Conservation (phyloP, 2,888 invertebrate species). For the Dasypolia templi region DNA sequence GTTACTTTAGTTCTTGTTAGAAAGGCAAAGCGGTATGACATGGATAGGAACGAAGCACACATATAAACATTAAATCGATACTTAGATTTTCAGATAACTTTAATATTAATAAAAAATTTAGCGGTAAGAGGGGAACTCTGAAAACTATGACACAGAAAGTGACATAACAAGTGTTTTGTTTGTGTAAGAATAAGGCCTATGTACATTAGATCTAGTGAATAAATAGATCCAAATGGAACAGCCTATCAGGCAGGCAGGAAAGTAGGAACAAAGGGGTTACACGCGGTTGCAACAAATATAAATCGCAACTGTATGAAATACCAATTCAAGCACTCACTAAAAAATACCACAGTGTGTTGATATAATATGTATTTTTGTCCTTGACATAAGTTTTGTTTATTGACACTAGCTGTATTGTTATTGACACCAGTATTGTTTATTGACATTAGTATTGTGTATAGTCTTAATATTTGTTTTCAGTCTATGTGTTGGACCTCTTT, state of each 20-base stretch:
- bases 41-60: neutral
- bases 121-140: neutral
- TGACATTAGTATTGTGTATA: too few relatives aligned
- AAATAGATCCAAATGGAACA: conserved; percentile 1
- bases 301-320: conserved; percentile 24
- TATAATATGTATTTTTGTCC: too few relatives aligned
- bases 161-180: neutral
- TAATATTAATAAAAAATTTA: too few relatives aligned
- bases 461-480: too few relatives aligned
- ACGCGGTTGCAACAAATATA: conserved; percentile 1
- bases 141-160: neutral
- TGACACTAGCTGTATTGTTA: too few relatives aligned
- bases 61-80: neutral
- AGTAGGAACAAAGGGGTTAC: conserved; percentile 3
- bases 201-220: too few relatives aligned
- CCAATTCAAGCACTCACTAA: conserved; percentile 15
- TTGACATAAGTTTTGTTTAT: too few relatives aligned
- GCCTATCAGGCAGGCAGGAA: neutral
- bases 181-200: neutral
- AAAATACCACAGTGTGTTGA: too few relatives aligned
- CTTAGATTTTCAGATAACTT: neutral
- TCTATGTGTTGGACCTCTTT: too few relatives aligned
- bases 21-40: neutral
- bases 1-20: neutral
- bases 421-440: too few relatives aligned